Conservation (phyloP, 2,797 vertebrate genomes). For the Triplophysa bombifrons region DNA sequence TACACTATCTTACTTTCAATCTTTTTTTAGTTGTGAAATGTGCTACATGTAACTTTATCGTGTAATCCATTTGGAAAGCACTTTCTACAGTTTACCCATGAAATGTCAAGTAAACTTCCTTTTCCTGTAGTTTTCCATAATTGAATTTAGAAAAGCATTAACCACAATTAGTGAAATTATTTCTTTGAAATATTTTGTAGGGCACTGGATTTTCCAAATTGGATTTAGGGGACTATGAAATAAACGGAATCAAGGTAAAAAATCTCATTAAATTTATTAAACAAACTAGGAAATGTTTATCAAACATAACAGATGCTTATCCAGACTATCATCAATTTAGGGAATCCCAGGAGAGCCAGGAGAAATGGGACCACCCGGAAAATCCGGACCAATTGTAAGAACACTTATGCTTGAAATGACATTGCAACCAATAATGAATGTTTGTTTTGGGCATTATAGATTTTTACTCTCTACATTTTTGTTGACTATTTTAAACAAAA, state of each 20-base stretch:
- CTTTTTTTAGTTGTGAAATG: too few species aligned
- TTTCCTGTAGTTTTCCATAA: background rate
- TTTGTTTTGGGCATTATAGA: background rate
- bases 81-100: background rate
- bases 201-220: conserved; percentile 49
- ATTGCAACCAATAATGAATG: background rate
- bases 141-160: background rate
- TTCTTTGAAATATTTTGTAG: conserved; percentile 43
- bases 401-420: background rate
- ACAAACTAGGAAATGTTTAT: background rate
- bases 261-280: background rate
- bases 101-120: background rate
- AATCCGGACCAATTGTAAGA: conserved; percentile 60
- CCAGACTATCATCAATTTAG: conserved; percentile 45
- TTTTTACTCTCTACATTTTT: background rate
- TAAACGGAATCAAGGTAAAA: conserved; percentile 61
- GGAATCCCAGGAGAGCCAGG: conserved; percentile 58
- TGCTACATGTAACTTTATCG: too few species aligned
- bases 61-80: too few species aligned
- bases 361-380: conserved; percentile 55
- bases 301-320: background rate
- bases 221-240: conserved; percentile 48
- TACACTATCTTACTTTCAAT: too few species aligned
- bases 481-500: background rate
- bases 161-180: background rate